Percentiles rank a stretch among this genome's conserved stretches.
phyloP scores from a whole-genome alignment of 2,797 vertebrate species.

The Percopsis omiscomaycus region DNA sequence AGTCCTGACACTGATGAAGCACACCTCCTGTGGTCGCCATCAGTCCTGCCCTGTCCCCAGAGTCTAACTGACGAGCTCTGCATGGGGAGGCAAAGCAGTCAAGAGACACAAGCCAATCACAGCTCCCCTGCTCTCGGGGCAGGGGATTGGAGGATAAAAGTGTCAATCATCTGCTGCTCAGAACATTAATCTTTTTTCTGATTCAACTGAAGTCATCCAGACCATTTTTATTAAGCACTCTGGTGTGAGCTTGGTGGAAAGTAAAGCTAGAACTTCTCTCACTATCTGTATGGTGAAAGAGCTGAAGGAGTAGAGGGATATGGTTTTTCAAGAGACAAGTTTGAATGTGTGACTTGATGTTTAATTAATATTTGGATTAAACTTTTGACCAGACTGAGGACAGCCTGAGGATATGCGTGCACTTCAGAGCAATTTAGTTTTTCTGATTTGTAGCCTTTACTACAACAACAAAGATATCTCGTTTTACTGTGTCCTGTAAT shows the following conservation, averaged over 20 bases:
- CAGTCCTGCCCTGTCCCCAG: conserved; percentile 31
- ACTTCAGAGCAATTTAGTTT: conserved; percentile 36
- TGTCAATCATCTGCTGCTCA: conserved; percentile 30
- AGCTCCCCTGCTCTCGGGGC: conserved; percentile 40
- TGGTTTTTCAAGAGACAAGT: conserved; percentile 22
- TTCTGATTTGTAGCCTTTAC: conserved; percentile 36
- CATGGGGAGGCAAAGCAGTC: conserved; percentile 28
- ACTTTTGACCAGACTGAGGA: conserved; percentile 29
- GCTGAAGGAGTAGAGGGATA: conserved; percentile 44
- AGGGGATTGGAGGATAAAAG: conserved; percentile 36
- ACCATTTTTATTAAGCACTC: conserved; percentile 22
- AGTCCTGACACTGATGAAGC: conserved; percentile 84
- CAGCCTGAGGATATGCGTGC: conserved; percentile 30
- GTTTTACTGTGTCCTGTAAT: conserved; percentile 25
- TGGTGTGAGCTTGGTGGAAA: conserved; percentile 23
- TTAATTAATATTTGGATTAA: conserved; percentile 36
- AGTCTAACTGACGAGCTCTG: conserved; percentile 58
- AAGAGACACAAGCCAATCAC: conserved; percentile 57
- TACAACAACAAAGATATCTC: conserved; percentile 13
- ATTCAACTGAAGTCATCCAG: conserved; percentile 43
- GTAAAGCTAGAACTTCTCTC: conserved; percentile 30
- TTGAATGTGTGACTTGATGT: conserved; percentile 36
- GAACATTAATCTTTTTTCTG: conserved; percentile 41
- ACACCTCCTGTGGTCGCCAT: conserved; percentile 27
- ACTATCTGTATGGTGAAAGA: conserved; percentile 11